Percentiles rank a stretch among this genome's conserved stretches.
Conservation (phyloP, 2,113 vertebrate species). For the Ginglymostoma cirratum region DNA sequence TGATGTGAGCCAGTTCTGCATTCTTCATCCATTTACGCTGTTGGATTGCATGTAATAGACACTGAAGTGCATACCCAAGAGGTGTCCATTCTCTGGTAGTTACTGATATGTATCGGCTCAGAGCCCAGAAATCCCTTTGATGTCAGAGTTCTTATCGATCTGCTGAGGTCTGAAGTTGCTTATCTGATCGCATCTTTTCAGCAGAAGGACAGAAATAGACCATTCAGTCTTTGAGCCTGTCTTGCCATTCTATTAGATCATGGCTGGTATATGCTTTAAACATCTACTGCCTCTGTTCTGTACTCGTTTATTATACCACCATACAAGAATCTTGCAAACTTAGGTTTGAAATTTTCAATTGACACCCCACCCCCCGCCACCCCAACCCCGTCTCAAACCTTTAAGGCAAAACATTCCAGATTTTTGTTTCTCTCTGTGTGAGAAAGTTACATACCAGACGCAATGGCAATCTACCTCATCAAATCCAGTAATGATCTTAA, state of each 20-base stretch:
- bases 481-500: neutral
- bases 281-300: neutral
- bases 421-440: neutral
- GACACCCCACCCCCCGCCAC: neutral
- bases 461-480: neutral
- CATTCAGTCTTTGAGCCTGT: neutral
- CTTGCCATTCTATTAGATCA: neutral
- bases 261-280: neutral
- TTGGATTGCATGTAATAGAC: neutral
- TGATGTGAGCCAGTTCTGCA: neutral
- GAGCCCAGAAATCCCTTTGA: neutral
- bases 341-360: neutral
- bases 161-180: neutral
- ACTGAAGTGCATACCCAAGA: neutral
- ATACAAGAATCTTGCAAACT: neutral
- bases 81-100: neutral
- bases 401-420: neutral
- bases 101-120: neutral
- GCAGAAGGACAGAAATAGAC: neutral
- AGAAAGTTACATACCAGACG: neutral
- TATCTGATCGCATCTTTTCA: neutral
- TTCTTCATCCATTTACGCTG: neutral
- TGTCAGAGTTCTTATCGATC: neutral
- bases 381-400: neutral
- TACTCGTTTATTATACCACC: neutral